These are phyloP conservation scores for Calephelis perditalis DNA, from an alignment of 2,888 invertebrate genomes.

Conservation along the genomic window DNA sequence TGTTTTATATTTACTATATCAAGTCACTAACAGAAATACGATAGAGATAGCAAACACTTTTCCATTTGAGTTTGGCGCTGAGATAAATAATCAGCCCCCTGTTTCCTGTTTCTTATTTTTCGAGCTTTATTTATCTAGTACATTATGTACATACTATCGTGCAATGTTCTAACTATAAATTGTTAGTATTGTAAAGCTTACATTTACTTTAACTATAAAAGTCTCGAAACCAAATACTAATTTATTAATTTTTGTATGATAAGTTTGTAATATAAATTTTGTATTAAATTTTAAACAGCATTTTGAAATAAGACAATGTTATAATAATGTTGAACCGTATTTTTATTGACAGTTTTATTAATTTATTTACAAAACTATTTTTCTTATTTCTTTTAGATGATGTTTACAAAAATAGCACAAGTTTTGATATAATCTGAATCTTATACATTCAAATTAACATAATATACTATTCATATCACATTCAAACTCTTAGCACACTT, in stretches of 20 bases:
- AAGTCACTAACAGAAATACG: too few relatives aligned
- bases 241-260: slow-evolving; percentile 37
- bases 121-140: not conserved
- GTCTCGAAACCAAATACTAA: slow-evolving; percentile 68
- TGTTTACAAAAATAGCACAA: slow-evolving; percentile 12
- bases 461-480: slow-evolving; percentile 16
- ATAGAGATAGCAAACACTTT: too few relatives aligned
- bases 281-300: too few relatives aligned
- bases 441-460: slow-evolving; percentile 17
- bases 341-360: slow-evolving; percentile 7
- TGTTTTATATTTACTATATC: too few relatives aligned
- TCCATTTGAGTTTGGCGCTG: not conserved
- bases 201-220: slow-evolving; percentile 27
- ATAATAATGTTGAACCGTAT: not conserved
- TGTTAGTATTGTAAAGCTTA: slow-evolving; percentile 16
- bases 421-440: slow-evolving; percentile 1
- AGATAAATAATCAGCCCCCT: not conserved
- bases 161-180: not conserved
- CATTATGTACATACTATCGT: too few relatives aligned
- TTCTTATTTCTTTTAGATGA: slow-evolving; percentile 16
- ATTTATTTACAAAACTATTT: slow-evolving; percentile 16
- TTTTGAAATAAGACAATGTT: not conserved
- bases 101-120: not conserved
- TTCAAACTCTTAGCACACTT: slow-evolving; percentile 5
- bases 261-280: slow-evolving; percentile 14